Percentiles rank a stretch among this genome's conserved stretches.
Evolutionary conservation across 2,797 vertebrate genomes (phyloP).

Genomic region (Acipenser transmontanus): DNA sequence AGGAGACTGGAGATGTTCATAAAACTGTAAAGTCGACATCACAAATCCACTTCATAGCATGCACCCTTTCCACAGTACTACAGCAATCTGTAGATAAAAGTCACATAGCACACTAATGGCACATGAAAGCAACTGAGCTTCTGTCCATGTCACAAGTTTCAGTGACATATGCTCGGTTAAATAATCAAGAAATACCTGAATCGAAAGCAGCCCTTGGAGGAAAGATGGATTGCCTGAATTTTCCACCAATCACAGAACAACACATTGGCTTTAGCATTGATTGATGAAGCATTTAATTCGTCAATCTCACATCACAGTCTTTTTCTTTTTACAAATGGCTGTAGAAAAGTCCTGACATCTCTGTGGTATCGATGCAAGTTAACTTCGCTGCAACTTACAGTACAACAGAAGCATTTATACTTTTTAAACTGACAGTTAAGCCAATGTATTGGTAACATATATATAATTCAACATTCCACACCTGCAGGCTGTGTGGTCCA

Average conservation of each 20-base stretch:
- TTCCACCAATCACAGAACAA: conserved; percentile 83
- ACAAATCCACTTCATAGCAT: too few relatives aligned
- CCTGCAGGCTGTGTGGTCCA: too few relatives aligned
- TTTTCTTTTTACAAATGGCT: conserved; percentile 62
- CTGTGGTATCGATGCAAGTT: conserved; percentile 61
- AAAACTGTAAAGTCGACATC: too few relatives aligned
- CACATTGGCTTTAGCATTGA: conserved; percentile 85
- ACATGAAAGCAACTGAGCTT: conserved; percentile 38
- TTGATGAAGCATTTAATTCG: conserved; percentile 94
- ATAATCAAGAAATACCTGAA: conserved; percentile 74
- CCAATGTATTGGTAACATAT: too few relatives aligned
- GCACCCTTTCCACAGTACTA: neutral
- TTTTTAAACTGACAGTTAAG: too few relatives aligned
- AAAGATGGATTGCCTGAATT: conserved; percentile 90
- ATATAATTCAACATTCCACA: too few relatives aligned
- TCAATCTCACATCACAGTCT: conserved; percentile 81
- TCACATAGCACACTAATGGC: conserved; percentile 39
- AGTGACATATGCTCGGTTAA: conserved; percentile 57
- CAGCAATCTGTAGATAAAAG: conserved; percentile 15
- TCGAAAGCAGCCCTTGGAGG: conserved; percentile 66
- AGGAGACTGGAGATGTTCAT: too few relatives aligned
- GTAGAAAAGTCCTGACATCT: conserved; percentile 63
- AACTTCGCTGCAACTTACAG: conserved; percentile 46
- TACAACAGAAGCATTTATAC: too few relatives aligned
- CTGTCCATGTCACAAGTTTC: conserved; percentile 24